phyloP scores from a whole-genome alignment of 1,140 invertebrate species.

The Melipona quadrifasciata region DNA sequence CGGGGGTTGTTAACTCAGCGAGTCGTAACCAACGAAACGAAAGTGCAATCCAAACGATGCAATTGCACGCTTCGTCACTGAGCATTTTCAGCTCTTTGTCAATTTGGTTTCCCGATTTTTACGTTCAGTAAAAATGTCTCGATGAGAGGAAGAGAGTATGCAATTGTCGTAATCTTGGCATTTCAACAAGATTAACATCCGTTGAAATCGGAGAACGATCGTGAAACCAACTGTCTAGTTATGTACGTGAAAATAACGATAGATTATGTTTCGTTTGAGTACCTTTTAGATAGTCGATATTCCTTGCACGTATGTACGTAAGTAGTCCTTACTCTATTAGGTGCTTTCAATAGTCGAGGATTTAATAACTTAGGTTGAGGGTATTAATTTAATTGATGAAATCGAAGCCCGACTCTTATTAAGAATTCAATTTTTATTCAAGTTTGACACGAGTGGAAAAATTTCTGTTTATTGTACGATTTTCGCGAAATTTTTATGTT shows the following conservation, averaged over 20 bases:
- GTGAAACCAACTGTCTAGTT: not conserved
- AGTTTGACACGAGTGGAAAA: not conserved
- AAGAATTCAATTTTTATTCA: not conserved
- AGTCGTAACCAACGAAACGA: not conserved
- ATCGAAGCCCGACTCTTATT: not conserved
- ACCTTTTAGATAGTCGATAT: not conserved
- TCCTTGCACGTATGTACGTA: no score
- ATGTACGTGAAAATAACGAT: not conserved
- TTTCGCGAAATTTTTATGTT: no score
- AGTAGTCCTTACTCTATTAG: no score
- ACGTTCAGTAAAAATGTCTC: not conserved
- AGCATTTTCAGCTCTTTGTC: constrained; percentile 4
- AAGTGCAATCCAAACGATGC: constrained; percentile 13
- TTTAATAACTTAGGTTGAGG: not conserved
- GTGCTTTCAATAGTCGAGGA: not conserved
- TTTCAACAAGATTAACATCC: not conserved
- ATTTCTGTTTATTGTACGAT: not conserved
- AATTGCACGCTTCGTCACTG: constrained; percentile 20
- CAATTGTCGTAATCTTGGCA: not conserved
- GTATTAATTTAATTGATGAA: not conserved
- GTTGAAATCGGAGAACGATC: not conserved
- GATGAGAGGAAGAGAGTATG: not conserved
- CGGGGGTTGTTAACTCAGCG: constrained; percentile 41
- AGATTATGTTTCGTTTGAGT: not conserved
- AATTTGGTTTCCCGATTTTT: not conserved